Percentiles rank a stretch among this genome's conserved stretches.
Evolutionary conservation across 2,888 invertebrate species (phyloP).

Genomic region (Lingula anatina): DNA sequence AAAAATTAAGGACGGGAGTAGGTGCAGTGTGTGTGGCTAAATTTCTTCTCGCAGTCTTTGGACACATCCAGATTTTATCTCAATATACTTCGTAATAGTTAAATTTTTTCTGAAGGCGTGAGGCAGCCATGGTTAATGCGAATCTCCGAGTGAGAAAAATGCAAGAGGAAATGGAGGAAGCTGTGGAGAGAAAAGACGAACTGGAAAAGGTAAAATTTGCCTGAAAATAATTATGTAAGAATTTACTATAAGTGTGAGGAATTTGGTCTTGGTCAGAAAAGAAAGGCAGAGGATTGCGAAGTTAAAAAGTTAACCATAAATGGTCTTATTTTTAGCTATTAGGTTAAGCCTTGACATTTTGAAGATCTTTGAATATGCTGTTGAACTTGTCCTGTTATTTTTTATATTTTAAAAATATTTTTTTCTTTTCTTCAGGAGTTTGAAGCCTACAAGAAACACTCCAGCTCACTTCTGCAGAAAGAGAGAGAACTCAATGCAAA

Average conservation of each 20-base stretch:
- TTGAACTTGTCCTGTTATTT: background rate
- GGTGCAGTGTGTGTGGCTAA: too few species aligned
- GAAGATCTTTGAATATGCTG: too few species aligned
- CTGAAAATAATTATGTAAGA: background rate
- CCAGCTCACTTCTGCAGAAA: slow-evolving; percentile 38
- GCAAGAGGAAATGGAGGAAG: slow-evolving; percentile 29
- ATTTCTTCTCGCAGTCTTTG: background rate
- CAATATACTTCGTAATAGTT: background rate
- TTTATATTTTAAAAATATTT: slow-evolving; percentile 3
- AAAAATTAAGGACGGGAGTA: too few species aligned
- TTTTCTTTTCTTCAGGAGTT: slow-evolving; percentile 43
- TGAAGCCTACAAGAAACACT: slow-evolving; percentile 47
- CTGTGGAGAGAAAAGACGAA: slow-evolving; percentile 23
- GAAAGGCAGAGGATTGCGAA: too few species aligned
- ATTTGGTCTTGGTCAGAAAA: too few species aligned
- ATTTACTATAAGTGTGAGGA: too few species aligned
- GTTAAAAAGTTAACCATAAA: too few species aligned
- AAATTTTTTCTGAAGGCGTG: slow-evolving; percentile 23
- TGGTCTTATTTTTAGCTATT: too few species aligned
- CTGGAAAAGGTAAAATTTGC: slow-evolving; percentile 26
- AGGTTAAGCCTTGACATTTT: too few species aligned
- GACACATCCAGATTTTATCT: too few species aligned
- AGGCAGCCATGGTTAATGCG: slow-evolving; percentile 40
- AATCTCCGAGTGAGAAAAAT: slow-evolving; percentile 38
- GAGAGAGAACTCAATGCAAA: slow-evolving; percentile 48